Base-by-base conservation (phyloP, 2,113 vertebrate genomes). In the Eclectus roratus region DNA sequence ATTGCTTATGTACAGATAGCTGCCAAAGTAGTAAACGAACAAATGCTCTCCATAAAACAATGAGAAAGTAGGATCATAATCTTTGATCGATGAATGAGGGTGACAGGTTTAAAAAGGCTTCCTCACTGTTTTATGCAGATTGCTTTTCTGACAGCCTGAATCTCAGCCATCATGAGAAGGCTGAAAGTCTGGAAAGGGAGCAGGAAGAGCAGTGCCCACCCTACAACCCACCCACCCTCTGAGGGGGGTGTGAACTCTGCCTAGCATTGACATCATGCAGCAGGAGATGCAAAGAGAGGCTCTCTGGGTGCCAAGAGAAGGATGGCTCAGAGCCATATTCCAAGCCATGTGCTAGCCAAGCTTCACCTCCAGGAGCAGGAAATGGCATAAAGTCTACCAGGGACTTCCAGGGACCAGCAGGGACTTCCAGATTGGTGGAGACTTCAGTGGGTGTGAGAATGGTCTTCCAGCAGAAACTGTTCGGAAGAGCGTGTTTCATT, bases 1-100 rank as follows among this genome's bases (percentile, higher is more conserved):
- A 92, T 91, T 89, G 91, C 91, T 85, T 91, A 82, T 70, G 83
- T 86, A 96, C 73, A 4, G 0, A 94, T 69, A 80, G 96, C 86
- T 95, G 91, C 96, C 96, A 93, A 94, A 95, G 94, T 77, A 95
- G 88, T 96, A 96, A 97, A 96, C 94, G 96, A 96, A 94, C 94
- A 96, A 96, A 94, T 94, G 92, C 41, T 96, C 88, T 94, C 88
- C 88, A 95, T 95, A 95, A 96, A 96, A 93, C 93, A 96, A 91
- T 89, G 88, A 91, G 91, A 94, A 96, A 96, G 85, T 84, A 94
- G 86, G 91, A 96, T 85, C 93, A 85, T 95, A 94, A 96, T 95
- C 96, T 95, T 94, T 97, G 94, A 97, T 96, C 23, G 58, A 94
- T 95, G 92, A 94, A 80, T 2, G 33, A 94, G 87, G 63, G 76